Percentiles rank a stretch among this genome's conserved stretches.
Conservation (phyloP, 2,797 vertebrate species). For the Caiman crocodilus region DNA sequence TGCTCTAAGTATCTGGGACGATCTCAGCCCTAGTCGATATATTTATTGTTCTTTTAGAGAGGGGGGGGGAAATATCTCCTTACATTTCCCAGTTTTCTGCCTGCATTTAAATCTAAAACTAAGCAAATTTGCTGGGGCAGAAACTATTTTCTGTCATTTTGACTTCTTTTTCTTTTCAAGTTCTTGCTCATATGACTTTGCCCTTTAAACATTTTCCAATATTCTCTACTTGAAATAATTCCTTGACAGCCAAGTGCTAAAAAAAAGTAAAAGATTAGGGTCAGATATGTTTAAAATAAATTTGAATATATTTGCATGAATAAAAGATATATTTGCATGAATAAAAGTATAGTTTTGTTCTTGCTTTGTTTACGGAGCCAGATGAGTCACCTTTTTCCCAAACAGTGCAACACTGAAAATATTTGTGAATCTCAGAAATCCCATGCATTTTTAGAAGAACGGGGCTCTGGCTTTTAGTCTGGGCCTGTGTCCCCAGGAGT, state of each 20-base stretch:
- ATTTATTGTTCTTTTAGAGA: rapidly evolving
- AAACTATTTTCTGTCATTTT: not conserved
- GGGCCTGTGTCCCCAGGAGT: too few species aligned
- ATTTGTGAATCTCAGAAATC: not conserved
- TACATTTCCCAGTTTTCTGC: not conserved
- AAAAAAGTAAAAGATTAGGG: too few species aligned
- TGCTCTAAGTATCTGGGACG: rapidly evolving
- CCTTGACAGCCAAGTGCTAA: too few species aligned
- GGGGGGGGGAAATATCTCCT: not conserved
- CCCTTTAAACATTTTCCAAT: not conserved
- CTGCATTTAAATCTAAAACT: not conserved
- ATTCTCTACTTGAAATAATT: not conserved
- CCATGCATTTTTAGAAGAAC: not conserved
- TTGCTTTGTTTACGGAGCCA: not conserved
- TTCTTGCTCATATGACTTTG: not conserved
- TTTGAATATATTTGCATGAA: not conserved
- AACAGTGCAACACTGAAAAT: not conserved
- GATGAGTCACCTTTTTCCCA: not conserved
- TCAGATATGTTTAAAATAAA: too few species aligned
- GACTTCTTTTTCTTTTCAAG: not conserved
- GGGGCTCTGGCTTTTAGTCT: too few species aligned
- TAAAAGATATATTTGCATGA: not conserved
- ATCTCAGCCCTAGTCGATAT: rapidly evolving
- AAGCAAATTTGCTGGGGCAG: not conserved
- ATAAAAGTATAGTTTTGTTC: not conserved